phyloP scores from a whole-genome alignment of 2,888 invertebrate species.

The Gastrophysa polygoni region DNA sequence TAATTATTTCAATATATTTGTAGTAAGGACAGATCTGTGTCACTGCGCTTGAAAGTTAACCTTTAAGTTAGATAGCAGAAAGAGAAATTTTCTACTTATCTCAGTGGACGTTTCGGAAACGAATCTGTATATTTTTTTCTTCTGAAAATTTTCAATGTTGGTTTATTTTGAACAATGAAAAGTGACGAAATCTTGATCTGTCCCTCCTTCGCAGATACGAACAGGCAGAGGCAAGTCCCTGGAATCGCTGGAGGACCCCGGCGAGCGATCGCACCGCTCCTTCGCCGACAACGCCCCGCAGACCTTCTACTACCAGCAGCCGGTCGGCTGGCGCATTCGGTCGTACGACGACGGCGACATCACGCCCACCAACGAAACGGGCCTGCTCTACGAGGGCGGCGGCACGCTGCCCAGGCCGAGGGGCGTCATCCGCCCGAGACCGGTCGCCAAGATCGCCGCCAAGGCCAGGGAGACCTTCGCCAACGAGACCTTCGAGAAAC shows the following conservation, averaged over 20 bases:
- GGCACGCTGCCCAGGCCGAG: conserved; percentile 88
- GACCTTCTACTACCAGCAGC: conserved; percentile 62
- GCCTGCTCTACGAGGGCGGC: conserved; percentile 67
- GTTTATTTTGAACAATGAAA: too few relatives aligned
- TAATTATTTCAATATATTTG: too few relatives aligned
- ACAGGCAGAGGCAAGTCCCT: conserved; percentile 85
- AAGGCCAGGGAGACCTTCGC: conserved; percentile 60
- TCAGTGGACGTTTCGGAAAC: too few relatives aligned
- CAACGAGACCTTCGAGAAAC: conserved; percentile 54
- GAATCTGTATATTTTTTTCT: too few relatives aligned
- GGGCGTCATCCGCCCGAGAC: conserved; percentile 79
- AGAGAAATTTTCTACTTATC: too few relatives aligned
- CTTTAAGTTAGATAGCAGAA: too few relatives aligned
- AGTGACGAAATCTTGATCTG: background rate
- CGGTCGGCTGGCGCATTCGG: conserved; percentile 60
- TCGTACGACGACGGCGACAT: conserved; percentile 91
- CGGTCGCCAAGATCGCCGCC: conserved; percentile 76
- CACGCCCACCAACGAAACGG: conserved; percentile 82
- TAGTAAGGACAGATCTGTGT: too few relatives aligned
- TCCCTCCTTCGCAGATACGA: conserved; percentile 66
- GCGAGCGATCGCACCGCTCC: conserved; percentile 67
- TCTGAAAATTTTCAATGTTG: too few relatives aligned
- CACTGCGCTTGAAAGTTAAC: too few relatives aligned
- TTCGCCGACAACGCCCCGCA: conserved; percentile 66
- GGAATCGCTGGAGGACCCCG: conserved; percentile 83